Percentiles rank a stretch among this genome's conserved stretches.
These are phyloP conservation scores for Hipposideros larvatus DNA, from an alignment of 2,797 vertebrate species.

Conservation along the genomic window DNA sequence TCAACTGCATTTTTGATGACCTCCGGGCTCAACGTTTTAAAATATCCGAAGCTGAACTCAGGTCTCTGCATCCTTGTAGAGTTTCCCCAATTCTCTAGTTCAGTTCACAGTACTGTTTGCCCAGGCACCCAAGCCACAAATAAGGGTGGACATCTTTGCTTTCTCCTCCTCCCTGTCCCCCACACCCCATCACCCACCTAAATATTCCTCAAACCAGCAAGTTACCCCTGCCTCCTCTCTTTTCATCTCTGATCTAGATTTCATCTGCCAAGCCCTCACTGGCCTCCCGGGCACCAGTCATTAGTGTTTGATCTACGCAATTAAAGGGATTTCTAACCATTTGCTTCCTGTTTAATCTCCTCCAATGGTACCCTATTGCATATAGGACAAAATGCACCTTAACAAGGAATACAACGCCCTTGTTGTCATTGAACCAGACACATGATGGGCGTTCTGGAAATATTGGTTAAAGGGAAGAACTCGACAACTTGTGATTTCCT, in stretches of 20 bases:
- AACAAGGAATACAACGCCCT: not conserved
- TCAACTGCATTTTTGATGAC: not conserved
- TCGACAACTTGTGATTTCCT: not conserved
- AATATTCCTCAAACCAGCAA: not conserved
- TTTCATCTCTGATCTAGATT: not conserved
- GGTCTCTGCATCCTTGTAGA: not conserved
- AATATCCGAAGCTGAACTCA: not conserved
- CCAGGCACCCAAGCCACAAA: not conserved
- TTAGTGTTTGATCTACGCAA: not conserved
- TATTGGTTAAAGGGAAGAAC: not conserved
- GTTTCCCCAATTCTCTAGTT: not conserved
- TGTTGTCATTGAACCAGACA: not conserved
- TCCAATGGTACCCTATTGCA: not conserved
- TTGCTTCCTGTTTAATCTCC: not conserved
- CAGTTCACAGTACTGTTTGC: fast-evolving
- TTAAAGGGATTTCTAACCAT: not conserved
- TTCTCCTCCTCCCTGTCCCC: not conserved
- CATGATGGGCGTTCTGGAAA: not conserved
- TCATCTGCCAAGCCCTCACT: not conserved
- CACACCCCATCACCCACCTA: not conserved
- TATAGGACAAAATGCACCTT: not conserved
- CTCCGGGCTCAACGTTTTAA: not conserved
- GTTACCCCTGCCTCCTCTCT: not conserved
- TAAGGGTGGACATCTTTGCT: fast-evolving
- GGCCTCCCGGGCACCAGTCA: not conserved